A percentile compares a stretch with the other conserved stretches of the same genome.
phyloP scores from a whole-genome alignment of 1,140 invertebrate species.

The Drosophila bocki region DNA sequence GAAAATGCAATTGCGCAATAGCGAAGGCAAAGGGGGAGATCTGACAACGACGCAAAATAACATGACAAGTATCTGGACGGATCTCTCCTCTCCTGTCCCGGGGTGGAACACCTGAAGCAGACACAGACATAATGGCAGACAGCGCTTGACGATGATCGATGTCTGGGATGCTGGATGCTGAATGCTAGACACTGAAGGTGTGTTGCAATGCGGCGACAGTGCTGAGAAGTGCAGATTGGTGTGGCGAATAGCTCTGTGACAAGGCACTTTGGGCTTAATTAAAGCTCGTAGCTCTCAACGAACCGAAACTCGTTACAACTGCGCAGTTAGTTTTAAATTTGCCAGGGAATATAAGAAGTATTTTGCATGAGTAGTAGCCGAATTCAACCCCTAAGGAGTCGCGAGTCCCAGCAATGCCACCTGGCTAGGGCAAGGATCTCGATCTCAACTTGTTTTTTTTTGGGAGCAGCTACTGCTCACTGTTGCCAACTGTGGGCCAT shows the following conservation, averaged over 20 bases:
- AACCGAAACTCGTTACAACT: constrained; percentile 64
- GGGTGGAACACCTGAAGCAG: constrained; percentile 59
- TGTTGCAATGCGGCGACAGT: constrained; percentile 31
- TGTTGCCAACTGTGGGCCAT: constrained; percentile 54
- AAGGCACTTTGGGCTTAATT: constrained; percentile 40
- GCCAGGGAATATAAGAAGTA: background rate
- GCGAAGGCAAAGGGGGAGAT: constrained; percentile 3
- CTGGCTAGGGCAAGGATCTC: constrained; percentile 44
- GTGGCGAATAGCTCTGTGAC: constrained; percentile 18
- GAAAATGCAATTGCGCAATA: constrained; percentile 52
- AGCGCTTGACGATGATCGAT: constrained; percentile 73
- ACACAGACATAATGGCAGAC: constrained; percentile 27
- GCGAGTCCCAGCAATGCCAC: constrained; percentile 35
- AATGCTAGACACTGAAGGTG: background rate
- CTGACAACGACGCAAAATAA: constrained; percentile 50
- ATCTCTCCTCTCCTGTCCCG: constrained; percentile 7
- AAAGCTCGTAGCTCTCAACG: constrained; percentile 38
- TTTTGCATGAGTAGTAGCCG: constrained; percentile 22
- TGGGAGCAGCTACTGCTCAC: constrained; percentile 17
- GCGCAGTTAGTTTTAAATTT: constrained; percentile 53
- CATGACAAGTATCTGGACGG: constrained; percentile 54
- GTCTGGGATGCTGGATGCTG: constrained; percentile 41
- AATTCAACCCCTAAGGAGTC: constrained; percentile 51
- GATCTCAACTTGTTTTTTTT: constrained; percentile 59
- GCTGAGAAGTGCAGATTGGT: constrained; percentile 12